Evolutionary conservation across 2,113 vertebrate species (phyloP).

Genomic region (Gavia stellata): DNA sequence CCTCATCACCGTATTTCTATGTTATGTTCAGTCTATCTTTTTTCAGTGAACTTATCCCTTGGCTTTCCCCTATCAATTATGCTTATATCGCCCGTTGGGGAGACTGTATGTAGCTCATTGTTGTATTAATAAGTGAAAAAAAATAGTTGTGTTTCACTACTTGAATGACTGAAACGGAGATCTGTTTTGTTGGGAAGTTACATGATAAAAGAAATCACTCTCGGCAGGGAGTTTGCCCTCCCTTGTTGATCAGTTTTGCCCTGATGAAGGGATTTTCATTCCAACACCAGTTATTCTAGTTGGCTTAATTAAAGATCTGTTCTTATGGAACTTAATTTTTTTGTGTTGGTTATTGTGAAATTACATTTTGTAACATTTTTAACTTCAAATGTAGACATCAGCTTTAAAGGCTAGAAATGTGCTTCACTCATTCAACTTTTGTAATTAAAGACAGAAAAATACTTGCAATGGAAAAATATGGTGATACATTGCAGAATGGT

Average conservation of each 20-base stretch:
- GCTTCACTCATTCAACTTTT: neutral
- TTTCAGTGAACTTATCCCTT: neutral
- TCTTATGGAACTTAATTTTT: neutral
- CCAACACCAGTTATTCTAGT: neutral
- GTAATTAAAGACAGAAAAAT: neutral
- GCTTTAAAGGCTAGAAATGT: neutral
- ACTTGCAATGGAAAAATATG: neutral
- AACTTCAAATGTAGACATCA: neutral
- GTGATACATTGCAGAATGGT: neutral
- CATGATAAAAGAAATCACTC: neutral
- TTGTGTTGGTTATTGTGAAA: neutral
- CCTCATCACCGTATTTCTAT: neutral
- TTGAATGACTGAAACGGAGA: neutral
- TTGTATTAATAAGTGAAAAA: slow-evolving; percentile 8
- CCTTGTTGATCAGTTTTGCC: neutral
- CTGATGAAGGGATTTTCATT: neutral
- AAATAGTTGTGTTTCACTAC: neutral
- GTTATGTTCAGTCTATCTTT: neutral
- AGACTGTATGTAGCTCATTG: neutral
- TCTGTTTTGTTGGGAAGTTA: neutral
- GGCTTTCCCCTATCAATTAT: neutral
- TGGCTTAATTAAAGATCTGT: neutral
- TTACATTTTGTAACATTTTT: neutral
- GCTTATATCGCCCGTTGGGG: neutral
- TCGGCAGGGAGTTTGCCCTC: neutral